Percentiles rank a stretch among this genome's conserved stretches.
These are phyloP conservation scores for Coranthus polyacanthus DNA, from an alignment of 2,797 vertebrate genomes.

Conservation along the genomic window DNA sequence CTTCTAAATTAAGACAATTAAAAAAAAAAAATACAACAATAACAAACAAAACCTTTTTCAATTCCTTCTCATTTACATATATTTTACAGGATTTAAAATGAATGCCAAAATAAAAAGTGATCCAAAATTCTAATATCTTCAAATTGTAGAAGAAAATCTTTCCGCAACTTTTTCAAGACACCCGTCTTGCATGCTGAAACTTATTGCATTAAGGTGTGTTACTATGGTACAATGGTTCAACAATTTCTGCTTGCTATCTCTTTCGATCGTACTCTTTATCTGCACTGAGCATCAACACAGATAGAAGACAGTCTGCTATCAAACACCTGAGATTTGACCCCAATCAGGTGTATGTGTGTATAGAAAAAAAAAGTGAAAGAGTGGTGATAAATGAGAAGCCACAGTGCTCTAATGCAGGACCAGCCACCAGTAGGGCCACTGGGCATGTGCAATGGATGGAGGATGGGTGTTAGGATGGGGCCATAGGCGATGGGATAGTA, in stretches of 20 bases:
- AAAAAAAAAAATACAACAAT: background rate
- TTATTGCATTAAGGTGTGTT: background rate
- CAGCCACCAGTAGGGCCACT: constrained; percentile 77
- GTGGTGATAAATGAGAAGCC: constrained; percentile 76
- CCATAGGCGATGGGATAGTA: constrained; percentile 22
- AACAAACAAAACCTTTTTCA: background rate
- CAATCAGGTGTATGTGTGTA: constrained; percentile 74
- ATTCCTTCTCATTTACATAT: background rate
- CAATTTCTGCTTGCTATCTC: constrained; percentile 31
- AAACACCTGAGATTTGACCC: constrained; percentile 70
- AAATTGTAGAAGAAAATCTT: background rate
- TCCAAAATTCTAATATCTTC: background rate
- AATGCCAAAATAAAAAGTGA: background rate
- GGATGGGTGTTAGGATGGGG: constrained; percentile 41
- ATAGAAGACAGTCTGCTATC: constrained; percentile 18
- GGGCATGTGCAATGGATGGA: constrained; percentile 48
- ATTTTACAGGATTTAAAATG: background rate
- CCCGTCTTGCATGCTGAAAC: background rate
- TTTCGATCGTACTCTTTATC: constrained; percentile 27
- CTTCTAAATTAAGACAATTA: no score
- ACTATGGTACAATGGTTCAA: background rate
- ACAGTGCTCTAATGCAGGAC: constrained; percentile 62
- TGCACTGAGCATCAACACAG: constrained; percentile 12
- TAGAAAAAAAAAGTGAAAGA: constrained; percentile 23
- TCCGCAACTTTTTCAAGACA: background rate